Evolutionary conservation across 1,140 invertebrate genomes (phyloP).

Genomic region (Calycopis cecrops): DNA sequence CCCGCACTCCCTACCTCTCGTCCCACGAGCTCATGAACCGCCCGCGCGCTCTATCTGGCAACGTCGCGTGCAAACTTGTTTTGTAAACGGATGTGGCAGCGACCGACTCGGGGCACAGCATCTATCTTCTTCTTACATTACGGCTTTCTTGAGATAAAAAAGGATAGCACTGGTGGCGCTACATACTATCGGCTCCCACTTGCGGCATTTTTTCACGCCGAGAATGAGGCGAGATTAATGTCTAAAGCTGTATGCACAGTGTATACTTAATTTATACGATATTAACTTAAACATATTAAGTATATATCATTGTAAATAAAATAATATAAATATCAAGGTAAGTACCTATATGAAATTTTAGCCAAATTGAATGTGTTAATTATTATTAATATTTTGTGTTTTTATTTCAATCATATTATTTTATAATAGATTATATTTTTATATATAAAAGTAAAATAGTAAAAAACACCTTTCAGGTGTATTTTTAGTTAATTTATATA

Average conservation of each 20-base stretch:
- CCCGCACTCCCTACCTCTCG: constrained; percentile 59
- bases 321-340: no score
- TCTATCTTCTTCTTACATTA: constrained; percentile 33
- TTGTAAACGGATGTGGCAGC: constrained; percentile 79
- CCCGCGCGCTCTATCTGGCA: constrained; percentile 62
- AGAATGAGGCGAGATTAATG: constrained; percentile 74
- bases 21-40: constrained; percentile 50
- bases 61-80: constrained; percentile 78
- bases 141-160: constrained; percentile 26
- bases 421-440: no score
- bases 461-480: no score
- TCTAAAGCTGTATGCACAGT: constrained; percentile 46
- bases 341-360: no score
- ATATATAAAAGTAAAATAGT: no score
- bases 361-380: no score
- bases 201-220: constrained; percentile 74
- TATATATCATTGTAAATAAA: no score
- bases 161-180: constrained; percentile 65
- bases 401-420: no score
- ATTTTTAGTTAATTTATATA: no score
- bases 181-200: constrained; percentile 73
- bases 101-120: constrained; percentile 55
- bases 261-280: no score
- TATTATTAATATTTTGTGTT: no score
- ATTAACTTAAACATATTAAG: no score